phyloP scores from a whole-genome alignment of 1,140 invertebrate species.

The Meloidogyne floridensis region DNA sequence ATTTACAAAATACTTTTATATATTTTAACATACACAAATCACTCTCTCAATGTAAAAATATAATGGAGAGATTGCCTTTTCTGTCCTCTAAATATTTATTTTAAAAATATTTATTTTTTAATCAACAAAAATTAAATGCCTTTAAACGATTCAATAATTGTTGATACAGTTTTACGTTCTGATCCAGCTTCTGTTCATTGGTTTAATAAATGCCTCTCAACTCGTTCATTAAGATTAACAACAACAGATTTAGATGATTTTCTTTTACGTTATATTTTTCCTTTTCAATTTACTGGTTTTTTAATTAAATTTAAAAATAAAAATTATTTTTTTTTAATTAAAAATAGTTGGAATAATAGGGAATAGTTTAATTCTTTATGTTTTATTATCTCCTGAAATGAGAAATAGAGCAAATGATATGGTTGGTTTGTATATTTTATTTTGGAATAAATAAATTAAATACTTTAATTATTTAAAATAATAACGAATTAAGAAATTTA shows the following conservation, averaged over 20 bases:
- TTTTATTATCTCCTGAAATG: conserved; percentile 58
- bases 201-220: neutral
- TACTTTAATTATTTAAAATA: too few relatives aligned
- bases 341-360: conserved; percentile 52
- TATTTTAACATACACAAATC: too few relatives aligned
- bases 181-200: neutral
- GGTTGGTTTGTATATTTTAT: conserved; percentile 34
- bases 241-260: conserved; percentile 49
- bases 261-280: conserved; percentile 56
- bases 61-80: too few relatives aligned
- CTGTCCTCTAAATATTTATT: too few relatives aligned
- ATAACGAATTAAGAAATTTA: too few relatives aligned
- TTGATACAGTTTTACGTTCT: neutral
- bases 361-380: conserved; percentile 60
- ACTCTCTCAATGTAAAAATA: too few relatives aligned
- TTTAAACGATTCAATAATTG: conserved; percentile 10
- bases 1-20: too few relatives aligned
- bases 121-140: neutral
- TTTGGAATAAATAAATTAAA: too few relatives aligned
- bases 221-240: conserved; percentile 39
- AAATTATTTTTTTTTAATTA: neutral
- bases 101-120: too few relatives aligned
- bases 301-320: conserved; percentile 47
- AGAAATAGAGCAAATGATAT: conserved; percentile 64
- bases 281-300: conserved; percentile 56